Conservation (phyloP, 2,888 invertebrate species). For the Hypomecis atomaria region DNA sequence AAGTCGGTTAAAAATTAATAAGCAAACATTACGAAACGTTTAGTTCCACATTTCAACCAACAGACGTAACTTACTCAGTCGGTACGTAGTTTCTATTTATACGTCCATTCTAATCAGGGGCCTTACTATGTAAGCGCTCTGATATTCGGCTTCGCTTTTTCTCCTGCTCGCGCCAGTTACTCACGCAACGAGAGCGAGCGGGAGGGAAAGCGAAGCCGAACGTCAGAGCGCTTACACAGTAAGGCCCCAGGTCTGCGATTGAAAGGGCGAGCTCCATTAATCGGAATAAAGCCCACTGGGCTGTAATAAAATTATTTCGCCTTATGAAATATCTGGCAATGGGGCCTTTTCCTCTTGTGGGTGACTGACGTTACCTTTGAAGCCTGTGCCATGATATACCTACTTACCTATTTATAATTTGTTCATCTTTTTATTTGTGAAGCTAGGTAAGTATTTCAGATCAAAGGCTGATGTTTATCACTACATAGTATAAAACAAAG, state of each 20-base stretch:
- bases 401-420: background rate
- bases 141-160: too few species aligned
- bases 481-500: too few species aligned
- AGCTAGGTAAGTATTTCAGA: too few species aligned
- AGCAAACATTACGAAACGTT: background rate
- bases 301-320: slow-evolving; percentile 42
- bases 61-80: background rate
- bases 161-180: too few species aligned
- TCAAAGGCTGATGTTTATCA: too few species aligned
- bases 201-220: too few species aligned
- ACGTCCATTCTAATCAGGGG: slow-evolving; percentile 31
- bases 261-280: slow-evolving; percentile 40
- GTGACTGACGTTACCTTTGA: slow-evolving; percentile 18
- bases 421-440: background rate
- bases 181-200: too few species aligned
- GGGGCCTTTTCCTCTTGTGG: slow-evolving; percentile 13
- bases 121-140: too few species aligned
- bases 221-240: too few species aligned
- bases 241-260: too few species aligned
- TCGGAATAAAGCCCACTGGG: slow-evolving; percentile 37
- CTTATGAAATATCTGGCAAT: slow-evolving; percentile 30
- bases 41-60: background rate
- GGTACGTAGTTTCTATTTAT: slow-evolving; percentile 8
- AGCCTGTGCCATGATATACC: background rate
- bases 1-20: too few species aligned